These are phyloP conservation scores for Urocynchramus pylzowi DNA, from an alignment of 2,113 vertebrate species.

Conservation along the genomic window DNA sequence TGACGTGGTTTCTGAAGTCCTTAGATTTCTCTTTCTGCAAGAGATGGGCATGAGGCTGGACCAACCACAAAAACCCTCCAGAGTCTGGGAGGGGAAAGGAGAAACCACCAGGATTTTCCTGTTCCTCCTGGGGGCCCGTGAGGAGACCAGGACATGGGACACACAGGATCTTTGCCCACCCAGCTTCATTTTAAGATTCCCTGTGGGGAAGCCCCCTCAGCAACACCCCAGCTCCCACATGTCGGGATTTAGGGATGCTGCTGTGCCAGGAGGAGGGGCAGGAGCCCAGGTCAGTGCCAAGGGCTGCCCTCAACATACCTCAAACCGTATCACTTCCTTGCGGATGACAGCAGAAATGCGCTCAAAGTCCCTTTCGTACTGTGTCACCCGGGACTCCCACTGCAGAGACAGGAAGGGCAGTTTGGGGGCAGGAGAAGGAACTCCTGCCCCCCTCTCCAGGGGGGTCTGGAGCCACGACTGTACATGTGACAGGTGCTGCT, in stretches of 20 bases:
- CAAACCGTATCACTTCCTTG: slow-evolving; percentile 92
- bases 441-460: not conserved
- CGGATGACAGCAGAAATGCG: slow-evolving; percentile 88
- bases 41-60: not conserved
- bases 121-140: not conserved
- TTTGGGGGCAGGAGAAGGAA: not conserved
- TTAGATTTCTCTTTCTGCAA: slow-evolving; percentile 91
- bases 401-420: slow-evolving; percentile 47
- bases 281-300: not conserved
- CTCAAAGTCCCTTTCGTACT: slow-evolving; percentile 94
- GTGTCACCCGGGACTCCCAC: slow-evolving; percentile 95
- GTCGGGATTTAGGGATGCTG: fast-evolving
- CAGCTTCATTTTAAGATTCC: fast-evolving
- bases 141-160: not conserved
- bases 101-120: not conserved
- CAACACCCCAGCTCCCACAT: fast-evolving
- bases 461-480: fast-evolving
- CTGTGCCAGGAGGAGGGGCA: not conserved
- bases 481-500: fast-evolving
- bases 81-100: not conserved
- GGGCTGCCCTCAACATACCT: slow-evolving; percentile 68
- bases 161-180: not conserved
- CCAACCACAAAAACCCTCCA: not conserved
- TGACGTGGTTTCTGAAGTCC: slow-evolving; percentile 89
- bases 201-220: not conserved